Evolutionary conservation across 1,140 invertebrate species (phyloP).

Genomic region (Danaus plexippus): DNA sequence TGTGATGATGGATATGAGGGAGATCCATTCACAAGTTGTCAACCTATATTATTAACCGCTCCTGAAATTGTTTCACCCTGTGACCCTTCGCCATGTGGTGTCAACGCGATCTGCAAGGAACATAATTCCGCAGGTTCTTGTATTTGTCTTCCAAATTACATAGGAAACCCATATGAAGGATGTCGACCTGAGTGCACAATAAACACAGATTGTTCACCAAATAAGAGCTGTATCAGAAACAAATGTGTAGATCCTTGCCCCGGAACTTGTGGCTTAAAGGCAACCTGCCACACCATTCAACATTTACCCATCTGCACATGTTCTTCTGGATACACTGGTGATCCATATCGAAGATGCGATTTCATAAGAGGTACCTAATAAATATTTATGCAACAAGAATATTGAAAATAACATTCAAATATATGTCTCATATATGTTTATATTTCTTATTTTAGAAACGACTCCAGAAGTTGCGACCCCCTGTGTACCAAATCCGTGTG

Average conservation of each 20-base stretch:
- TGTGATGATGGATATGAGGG: conserved; percentile 74
- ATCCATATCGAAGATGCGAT: conserved; percentile 75
- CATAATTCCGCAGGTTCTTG: conserved; percentile 78
- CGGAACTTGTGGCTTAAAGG: conserved; percentile 79
- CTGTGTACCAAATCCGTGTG: conserved; percentile 79
- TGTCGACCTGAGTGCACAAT: conserved; percentile 79
- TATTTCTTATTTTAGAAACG: conserved; percentile 35
- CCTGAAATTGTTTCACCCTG: conserved; percentile 69
- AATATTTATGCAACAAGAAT: too few relatives aligned
- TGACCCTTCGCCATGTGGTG: conserved; percentile 79
- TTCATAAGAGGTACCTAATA: conserved; percentile 38
- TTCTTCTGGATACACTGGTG: conserved; percentile 76
- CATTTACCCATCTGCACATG: conserved; percentile 82
- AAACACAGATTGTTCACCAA: conserved; percentile 78
- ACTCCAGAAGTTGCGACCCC: conserved; percentile 62
- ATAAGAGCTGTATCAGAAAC: conserved; percentile 78
- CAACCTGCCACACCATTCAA: conserved; percentile 81
- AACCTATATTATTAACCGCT: conserved; percentile 26
- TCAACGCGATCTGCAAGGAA: conserved; percentile 77
- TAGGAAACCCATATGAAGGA: conserved; percentile 82
- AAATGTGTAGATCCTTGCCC: conserved; percentile 83
- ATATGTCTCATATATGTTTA: conserved; percentile 1
- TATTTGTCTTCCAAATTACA: conserved; percentile 75
- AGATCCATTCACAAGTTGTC: conserved; percentile 76
- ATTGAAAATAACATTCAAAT: neutral